phyloP scores from a whole-genome alignment of 1,140 invertebrate species.

The Micrasema minimum region DNA sequence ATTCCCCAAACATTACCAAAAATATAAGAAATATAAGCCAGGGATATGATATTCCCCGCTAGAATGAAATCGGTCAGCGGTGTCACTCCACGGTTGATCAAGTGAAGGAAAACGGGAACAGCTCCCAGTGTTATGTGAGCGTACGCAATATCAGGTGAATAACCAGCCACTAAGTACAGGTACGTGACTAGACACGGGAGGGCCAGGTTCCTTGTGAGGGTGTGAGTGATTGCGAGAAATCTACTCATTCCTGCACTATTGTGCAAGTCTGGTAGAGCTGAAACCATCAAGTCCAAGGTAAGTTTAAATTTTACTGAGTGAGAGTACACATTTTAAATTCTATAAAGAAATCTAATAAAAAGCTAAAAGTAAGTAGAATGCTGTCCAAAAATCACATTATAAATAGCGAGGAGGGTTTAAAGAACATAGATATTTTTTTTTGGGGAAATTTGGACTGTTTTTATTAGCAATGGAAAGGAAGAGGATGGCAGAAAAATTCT shows the following conservation, averaged over 20 bases:
- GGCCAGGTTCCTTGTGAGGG: conserved; percentile 48
- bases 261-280: conserved; percentile 49
- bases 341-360: too few species aligned
- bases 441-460: too few species aligned
- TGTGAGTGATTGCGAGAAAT: conserved; percentile 45
- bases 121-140: conserved; percentile 43
- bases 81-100: conserved; percentile 36
- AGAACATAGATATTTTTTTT: too few species aligned
- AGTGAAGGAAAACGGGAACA: conserved; percentile 43
- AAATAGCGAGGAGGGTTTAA: too few species aligned
- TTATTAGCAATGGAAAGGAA: too few species aligned
- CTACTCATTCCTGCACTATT: conserved; percentile 44
- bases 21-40: conserved; percentile 46
- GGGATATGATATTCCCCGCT: conserved; percentile 48
- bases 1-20: conserved; percentile 52
- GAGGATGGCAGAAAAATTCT: too few species aligned
- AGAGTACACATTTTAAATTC: too few species aligned
- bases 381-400: too few species aligned
- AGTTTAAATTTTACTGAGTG: too few species aligned
- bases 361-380: too few species aligned
- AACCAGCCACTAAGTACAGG: conserved; percentile 47
- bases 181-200: conserved; percentile 50
- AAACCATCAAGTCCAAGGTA: conserved; percentile 43
- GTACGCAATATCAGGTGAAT: conserved; percentile 47
- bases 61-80: conserved; percentile 47